Evolutionary conservation across 1,140 invertebrate species (phyloP), one percentile per base, ranked within the genome.

Genomic region (Lordiphosa collinella): DNA sequence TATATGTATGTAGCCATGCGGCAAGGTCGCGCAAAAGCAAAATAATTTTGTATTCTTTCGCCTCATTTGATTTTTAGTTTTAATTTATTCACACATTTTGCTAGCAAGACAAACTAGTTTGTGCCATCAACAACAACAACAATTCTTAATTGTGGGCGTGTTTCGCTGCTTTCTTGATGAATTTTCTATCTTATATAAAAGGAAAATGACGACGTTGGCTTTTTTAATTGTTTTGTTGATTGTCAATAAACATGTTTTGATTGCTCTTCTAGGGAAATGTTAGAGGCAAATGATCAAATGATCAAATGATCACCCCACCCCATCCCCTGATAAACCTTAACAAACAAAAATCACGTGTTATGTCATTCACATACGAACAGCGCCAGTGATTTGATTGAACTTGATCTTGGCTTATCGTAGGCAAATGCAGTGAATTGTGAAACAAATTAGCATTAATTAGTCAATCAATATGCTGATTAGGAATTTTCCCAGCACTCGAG

Each of bases 171-270:
- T 35, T 40, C 34, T 29, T 18, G 5, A 29, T 32, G 25, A 37
- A 22, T 29, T 29, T 29, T n/a, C 25, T n/a, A 22, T 62, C 55
- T 29, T 62, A 67, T 66, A 70, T 73, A 18, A 22, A 49, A 31
- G 44, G 14, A 46, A 66, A 25, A n/a, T 41, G 54, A 49, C 57
- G 71, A 25, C 54, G 54, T 36, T 44, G 71, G 62, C 59, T 61
- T 67, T 61, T 67, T 55, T 76, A 80, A 80, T 80, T 80, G 78
- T 63, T 80, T 82, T 80, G 76, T 80, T 80, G 59, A 48, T 43
- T 49, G 32, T 11, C 29, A 58, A 76, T 72, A 59, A 79, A 73
- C 64, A 59, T 50, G 41, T 51, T 59, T 68, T 78, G 62, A 73
- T 71, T 70, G 57, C 31, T 36, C 18, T 41, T 72, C 13, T 22